Conservation (phyloP, 2,888 invertebrate species). For the Gymnocheta viridis region DNA sequence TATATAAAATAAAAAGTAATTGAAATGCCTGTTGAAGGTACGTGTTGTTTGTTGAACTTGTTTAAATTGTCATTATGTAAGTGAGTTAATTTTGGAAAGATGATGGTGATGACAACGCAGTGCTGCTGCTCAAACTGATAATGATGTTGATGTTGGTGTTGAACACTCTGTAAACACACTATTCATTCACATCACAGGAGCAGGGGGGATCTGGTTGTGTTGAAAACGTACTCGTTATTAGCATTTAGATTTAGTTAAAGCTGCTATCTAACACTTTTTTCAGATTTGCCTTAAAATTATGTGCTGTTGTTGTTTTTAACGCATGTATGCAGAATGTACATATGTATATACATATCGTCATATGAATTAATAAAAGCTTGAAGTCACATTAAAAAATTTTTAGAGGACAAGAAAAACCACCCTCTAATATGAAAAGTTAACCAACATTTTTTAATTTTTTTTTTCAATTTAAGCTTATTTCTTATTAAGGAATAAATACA, state of each 20-base stretch:
- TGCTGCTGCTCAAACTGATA: slow-evolving; percentile 35
- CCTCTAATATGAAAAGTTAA: too few species aligned
- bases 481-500: too few species aligned
- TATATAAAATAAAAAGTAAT: not conserved
- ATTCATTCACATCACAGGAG: not conserved
- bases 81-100: slow-evolving; percentile 53
- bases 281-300: not conserved
- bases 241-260: slow-evolving; percentile 1
- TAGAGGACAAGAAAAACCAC: too few species aligned
- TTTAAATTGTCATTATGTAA: slow-evolving; percentile 42
- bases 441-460: too few species aligned
- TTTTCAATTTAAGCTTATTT: too few species aligned
- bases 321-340: not conserved
- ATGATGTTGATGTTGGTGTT: slow-evolving; percentile 2
- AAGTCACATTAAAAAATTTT: too few species aligned
- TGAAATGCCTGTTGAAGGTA: slow-evolving; percentile 53
- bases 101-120: slow-evolving; percentile 16
- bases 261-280: slow-evolving; percentile 13
- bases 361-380: too few species aligned
- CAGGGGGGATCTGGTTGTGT: not conserved
- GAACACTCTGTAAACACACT: not conserved
- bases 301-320: slow-evolving; percentile 11
- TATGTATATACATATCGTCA: too few species aligned
- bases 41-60: slow-evolving; percentile 53
- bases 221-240: not conserved